Evolutionary conservation across 2,888 invertebrate species (phyloP), one percentile per base, ranked within the genome.

Genomic region (Monochamus alternatus): DNA sequence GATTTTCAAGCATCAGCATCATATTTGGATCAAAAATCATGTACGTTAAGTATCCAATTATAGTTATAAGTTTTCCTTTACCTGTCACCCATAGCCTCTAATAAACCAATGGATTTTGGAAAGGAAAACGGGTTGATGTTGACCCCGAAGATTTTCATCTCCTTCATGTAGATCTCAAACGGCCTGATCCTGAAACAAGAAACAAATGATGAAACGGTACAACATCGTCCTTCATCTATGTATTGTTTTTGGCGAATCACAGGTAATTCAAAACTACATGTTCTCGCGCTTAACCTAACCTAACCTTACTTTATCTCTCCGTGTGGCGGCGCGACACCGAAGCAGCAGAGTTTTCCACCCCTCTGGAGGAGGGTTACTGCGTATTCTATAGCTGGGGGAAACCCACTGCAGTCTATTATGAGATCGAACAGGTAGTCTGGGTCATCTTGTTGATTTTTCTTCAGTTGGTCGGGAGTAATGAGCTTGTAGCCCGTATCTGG

Each of bases 351-450:
- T 81, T 92, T 93, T 0, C 94, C 94, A 0, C 94, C 94, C 1
- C 87, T 88, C 8, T 87, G 88, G 75, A 94, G 75, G 51, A 93
- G 88, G 47, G 90, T 88, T 69, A 94, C 87, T 3, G 90, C 92
- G 3, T 91, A 89, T 85, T 94, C 93, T 88, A 94, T 92, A 0
- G 94, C 94, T 75, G 92, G 92, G 0, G 92, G 93, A 9, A 91
- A 93, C 85, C 94, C 94, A 85, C 94, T 94, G 84, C 94, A 94
- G 80, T 95, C 94, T n/a, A 95, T 90, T 9, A 93, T 91, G 59
- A 94, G 88, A 81, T 94, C 93, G 80, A 92, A 94, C 0, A 89
- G 81, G 62, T 86, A 87, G 0, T 89, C 87, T 14, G 91, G 90
- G 76, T 88, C 86, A n/a, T 84, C 77, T 30, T 69, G 67, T 73